These are phyloP conservation scores for Drosophila ogumai DNA, from an alignment of 1,140 invertebrate species.

Conservation along the genomic window DNA sequence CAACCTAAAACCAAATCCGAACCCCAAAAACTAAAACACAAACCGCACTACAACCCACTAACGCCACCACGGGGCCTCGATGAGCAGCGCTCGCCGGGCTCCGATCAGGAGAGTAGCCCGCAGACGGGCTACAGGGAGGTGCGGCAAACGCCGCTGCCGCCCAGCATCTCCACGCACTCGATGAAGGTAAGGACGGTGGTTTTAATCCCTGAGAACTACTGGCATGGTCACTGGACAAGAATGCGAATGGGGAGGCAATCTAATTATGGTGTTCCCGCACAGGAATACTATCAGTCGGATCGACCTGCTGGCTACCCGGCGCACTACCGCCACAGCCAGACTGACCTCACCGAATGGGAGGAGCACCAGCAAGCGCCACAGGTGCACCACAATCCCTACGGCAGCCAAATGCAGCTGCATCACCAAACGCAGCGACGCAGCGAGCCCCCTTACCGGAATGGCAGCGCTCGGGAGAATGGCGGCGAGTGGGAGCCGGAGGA, in stretches of 20 bases:
- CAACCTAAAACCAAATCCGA: slow-evolving; percentile 20
- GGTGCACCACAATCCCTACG: slow-evolving; percentile 75
- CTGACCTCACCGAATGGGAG: slow-evolving; percentile 84
- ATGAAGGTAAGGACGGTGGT: slow-evolving; percentile 76
- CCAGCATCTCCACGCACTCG: slow-evolving; percentile 83
- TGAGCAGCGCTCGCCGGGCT: slow-evolving; percentile 81
- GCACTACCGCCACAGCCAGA: slow-evolving; percentile 84
- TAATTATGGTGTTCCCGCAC: slow-evolving; percentile 55
- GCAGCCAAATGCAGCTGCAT: slow-evolving; percentile 72
- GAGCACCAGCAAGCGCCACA: slow-evolving; percentile 76
- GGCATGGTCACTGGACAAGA: neutral
- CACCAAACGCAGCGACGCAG: slow-evolving; percentile 62
- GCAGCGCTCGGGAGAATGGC: slow-evolving; percentile 78
- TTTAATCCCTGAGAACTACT: too few species aligned
- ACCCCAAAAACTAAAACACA: slow-evolving; percentile 34
- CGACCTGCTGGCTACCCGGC: slow-evolving; percentile 65
- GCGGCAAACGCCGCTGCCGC: slow-evolving; percentile 75
- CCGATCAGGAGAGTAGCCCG: slow-evolving; percentile 77
- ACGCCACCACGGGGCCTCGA: slow-evolving; percentile 25
- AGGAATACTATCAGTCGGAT: slow-evolving; percentile 85
- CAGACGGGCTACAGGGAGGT: slow-evolving; percentile 72
- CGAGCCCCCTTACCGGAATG: slow-evolving; percentile 74
- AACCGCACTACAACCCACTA: slow-evolving; percentile 42
- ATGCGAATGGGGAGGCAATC: slow-evolving; percentile 13
- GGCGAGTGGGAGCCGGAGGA: slow-evolving; percentile 78